These are phyloP conservation scores for Chrysotoxum bicinctum DNA, from an alignment of 2,888 invertebrate genomes.

Conservation along the genomic window DNA sequence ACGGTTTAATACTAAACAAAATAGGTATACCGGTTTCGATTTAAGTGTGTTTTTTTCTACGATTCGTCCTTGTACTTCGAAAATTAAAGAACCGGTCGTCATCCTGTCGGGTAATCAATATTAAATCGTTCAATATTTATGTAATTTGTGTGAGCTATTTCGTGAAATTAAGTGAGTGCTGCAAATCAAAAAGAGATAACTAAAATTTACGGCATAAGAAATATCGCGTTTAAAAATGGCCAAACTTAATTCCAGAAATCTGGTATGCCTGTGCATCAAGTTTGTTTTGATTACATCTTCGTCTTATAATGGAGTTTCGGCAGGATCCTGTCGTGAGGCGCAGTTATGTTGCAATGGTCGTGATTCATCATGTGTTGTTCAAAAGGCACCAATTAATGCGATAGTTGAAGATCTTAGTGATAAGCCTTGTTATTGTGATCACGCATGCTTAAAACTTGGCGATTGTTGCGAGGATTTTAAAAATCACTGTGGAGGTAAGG, in stretches of 20 bases:
- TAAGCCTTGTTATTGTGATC: slow-evolving; percentile 96
- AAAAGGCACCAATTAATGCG: slow-evolving; percentile 91
- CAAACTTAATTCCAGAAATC: not conserved
- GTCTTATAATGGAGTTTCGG: not conserved
- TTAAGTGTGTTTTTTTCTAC: too few species aligned
- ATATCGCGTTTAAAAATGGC: not conserved
- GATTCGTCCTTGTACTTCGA: too few species aligned
- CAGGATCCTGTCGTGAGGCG: slow-evolving; percentile 79
- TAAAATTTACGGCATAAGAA: not conserved
- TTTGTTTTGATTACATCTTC: not conserved
- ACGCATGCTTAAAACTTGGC: slow-evolving; percentile 92
- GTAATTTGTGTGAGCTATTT: too few species aligned
- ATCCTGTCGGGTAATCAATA: too few species aligned
- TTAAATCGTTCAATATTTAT: not conserved
- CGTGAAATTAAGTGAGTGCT: too few species aligned
- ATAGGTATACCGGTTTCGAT: too few species aligned
- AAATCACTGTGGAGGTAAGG: slow-evolving; percentile 93
- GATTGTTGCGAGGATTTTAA: slow-evolving; percentile 95
- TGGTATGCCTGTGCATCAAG: not conserved
- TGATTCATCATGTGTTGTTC: slow-evolving; percentile 94
- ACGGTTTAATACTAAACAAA: too few species aligned
- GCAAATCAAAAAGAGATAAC: too few species aligned
- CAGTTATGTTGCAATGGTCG: slow-evolving; percentile 93
- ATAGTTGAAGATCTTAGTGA: slow-evolving; percentile 92
- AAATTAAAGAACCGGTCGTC: too few species aligned